A percentile compares a stretch with the other conserved stretches of the same genome.
Evolutionary conservation across 2,888 invertebrate genomes (phyloP).

Genomic region (Amblyteles armatorius): DNA sequence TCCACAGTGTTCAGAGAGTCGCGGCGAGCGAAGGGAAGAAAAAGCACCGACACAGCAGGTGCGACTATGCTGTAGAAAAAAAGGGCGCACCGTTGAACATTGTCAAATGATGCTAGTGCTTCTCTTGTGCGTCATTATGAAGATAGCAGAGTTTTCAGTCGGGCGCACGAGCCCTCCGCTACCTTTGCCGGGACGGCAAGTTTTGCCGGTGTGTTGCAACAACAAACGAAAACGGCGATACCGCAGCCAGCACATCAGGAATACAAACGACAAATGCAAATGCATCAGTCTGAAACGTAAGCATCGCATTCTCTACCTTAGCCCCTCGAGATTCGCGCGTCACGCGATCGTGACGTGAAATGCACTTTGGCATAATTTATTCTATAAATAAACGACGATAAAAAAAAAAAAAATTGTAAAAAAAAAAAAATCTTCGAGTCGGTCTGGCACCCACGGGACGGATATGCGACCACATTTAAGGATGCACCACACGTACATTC

Average conservation of each 20-base stretch:
- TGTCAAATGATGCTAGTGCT: constrained; percentile 86
- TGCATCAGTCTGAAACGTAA: constrained; percentile 79
- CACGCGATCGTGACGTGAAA: constrained; percentile 2
- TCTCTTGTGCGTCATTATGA: constrained; percentile 87
- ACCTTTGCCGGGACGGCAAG: constrained; percentile 74
- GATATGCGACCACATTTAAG: constrained; percentile 43
- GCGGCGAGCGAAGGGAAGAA: constrained; percentile 31
- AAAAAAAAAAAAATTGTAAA: neutral
- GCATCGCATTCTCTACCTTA: constrained; percentile 54
- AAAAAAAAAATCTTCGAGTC: constrained; percentile 2
- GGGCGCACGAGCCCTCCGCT: constrained; percentile 77
- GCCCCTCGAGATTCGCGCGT: neutral
- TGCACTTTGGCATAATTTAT: constrained; percentile 10
- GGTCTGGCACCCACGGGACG: constrained; percentile 5
- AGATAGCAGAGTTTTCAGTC: constrained; percentile 87
- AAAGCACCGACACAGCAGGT: constrained; percentile 54
- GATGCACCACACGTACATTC: no score
- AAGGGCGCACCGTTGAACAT: constrained; percentile 68
- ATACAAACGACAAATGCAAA: constrained; percentile 74
- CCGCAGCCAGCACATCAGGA: constrained; percentile 72
- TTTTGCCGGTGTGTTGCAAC: constrained; percentile 75
- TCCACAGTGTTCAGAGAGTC: constrained; percentile 4
- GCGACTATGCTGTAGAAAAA: constrained; percentile 77
- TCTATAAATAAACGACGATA: constrained; percentile 23
- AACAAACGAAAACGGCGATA: constrained; percentile 76